Conservation (phyloP, 2,113 vertebrate species). For the Bubo bubo region DNA sequence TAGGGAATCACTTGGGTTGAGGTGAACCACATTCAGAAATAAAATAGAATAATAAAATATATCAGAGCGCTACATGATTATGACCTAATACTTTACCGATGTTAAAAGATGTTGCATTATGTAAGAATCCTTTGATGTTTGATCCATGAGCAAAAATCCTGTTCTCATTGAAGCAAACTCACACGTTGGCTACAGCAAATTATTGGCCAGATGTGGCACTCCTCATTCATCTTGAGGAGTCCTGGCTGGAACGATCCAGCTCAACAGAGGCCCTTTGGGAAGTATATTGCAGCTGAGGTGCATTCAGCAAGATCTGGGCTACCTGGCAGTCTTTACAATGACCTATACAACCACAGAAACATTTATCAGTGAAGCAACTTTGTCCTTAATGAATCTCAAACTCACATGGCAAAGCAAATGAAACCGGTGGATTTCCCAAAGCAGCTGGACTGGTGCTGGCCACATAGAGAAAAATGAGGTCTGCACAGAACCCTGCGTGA, state of each 20-base stretch:
- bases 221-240: not conserved
- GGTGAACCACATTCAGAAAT: conserved; percentile 11
- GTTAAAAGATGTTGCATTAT: conserved; percentile 7
- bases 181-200: not conserved
- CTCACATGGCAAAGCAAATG: not conserved
- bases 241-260: not conserved
- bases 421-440: not conserved
- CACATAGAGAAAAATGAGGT: not conserved
- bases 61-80: conserved; percentile 3
- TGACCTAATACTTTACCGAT: not conserved
- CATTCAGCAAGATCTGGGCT: not conserved
- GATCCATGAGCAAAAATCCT: conserved; percentile 11
- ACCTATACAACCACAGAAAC: not conserved
- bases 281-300: not conserved
- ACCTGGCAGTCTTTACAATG: not conserved
- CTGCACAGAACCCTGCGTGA: not conserved
- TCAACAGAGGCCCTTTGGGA: not conserved
- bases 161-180: not conserved
- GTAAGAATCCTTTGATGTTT: conserved; percentile 25
- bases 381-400: not conserved
- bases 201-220: not conserved
- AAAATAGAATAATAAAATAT: conserved; percentile 11
- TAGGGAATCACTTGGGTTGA: not conserved
- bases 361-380: not conserved
- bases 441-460: accelerated